Percentiles rank a stretch among this genome's conserved stretches.
phyloP scores from a whole-genome alignment of 2,888 invertebrate species.

The Reticulitermes lucifugus region DNA sequence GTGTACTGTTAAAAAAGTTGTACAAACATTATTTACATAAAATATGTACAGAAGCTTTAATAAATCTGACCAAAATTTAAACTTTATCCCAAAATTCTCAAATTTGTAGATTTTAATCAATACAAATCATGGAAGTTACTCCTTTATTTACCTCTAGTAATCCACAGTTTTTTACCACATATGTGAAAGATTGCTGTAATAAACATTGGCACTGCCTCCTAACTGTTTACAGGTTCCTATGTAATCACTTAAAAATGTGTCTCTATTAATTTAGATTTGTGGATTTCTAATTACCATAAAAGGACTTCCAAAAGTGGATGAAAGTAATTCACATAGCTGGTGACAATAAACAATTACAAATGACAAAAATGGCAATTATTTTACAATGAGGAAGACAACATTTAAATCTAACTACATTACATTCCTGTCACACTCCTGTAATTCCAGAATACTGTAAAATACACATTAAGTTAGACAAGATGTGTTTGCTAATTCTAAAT shows the following conservation, averaged over 20 bases:
- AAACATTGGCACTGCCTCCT: background rate
- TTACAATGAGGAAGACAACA: conserved; percentile 19
- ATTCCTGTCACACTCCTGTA: conserved; percentile 1
- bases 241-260: background rate
- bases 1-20: background rate
- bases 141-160: background rate
- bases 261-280: background rate
- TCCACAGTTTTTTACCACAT: background rate
- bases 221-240: background rate
- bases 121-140: background rate
- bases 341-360: background rate
- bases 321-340: background rate
- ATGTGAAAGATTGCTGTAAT: background rate
- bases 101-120: background rate
- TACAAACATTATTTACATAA: background rate
- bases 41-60: background rate
- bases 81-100: background rate
- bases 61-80: background rate
- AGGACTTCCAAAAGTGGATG: background rate
- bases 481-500: background rate
- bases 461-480: background rate
- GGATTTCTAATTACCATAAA: background rate
- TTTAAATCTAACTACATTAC: background rate
- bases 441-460: background rate
- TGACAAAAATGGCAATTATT: background rate